Conservation (phyloP, 2,113 vertebrate species). For the Proteles cristata region DNA sequence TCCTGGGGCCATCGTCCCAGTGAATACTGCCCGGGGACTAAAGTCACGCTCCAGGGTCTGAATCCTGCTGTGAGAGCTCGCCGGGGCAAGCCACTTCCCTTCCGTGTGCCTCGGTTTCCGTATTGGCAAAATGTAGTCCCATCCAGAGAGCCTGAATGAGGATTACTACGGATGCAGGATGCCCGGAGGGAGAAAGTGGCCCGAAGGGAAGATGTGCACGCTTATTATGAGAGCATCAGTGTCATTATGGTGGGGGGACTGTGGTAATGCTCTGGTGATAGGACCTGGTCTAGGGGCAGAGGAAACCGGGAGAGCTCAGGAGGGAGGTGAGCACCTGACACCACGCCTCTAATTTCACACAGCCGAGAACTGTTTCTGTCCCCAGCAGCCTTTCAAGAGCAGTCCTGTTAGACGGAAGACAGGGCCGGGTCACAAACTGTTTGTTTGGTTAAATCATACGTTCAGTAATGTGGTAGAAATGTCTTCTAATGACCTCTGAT, state of each 20-base stretch:
- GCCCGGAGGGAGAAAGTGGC: too few relatives aligned
- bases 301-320: not conserved
- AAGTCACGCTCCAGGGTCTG: too few relatives aligned
- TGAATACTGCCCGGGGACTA: rapidly evolving
- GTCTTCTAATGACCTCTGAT: not conserved
- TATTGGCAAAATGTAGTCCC: not conserved
- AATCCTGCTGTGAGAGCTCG: not conserved
- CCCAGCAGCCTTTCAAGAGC: not conserved
- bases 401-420: not conserved
- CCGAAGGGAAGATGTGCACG: rapidly evolving
- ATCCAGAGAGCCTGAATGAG: not conserved
- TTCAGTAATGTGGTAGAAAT: not conserved
- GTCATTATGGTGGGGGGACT: not conserved
- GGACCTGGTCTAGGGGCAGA: not conserved
- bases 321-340: rapidly evolving
- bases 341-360: too few relatives aligned
- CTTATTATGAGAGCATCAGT: rapidly evolving
- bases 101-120: rapidly evolving
- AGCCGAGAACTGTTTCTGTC: not conserved
- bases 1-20: not conserved
- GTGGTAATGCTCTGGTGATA: rapidly evolving
- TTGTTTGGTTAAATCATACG: not conserved
- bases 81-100: not conserved
- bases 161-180: rapidly evolving
- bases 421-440: too few relatives aligned